Conservation (phyloP, 1,140 invertebrate species). For the Calycopis cecrops region DNA sequence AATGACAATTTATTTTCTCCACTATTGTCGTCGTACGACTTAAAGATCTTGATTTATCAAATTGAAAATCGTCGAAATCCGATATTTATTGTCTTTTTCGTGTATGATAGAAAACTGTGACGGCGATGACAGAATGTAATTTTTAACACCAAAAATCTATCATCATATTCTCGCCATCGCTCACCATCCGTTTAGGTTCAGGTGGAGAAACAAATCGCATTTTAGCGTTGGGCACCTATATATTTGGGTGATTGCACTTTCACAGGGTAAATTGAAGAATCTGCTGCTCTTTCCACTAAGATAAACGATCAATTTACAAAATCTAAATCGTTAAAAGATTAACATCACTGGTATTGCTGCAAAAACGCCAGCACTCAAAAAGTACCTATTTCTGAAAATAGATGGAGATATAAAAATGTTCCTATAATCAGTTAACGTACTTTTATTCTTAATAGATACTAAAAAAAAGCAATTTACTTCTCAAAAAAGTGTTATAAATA, state of each 20-base stretch:
- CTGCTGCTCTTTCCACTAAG: slow-evolving; percentile 52
- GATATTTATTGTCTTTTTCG: slow-evolving; percentile 51
- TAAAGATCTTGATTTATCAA: slow-evolving; percentile 48
- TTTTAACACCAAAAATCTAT: slow-evolving; percentile 74
- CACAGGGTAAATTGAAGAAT: slow-evolving; percentile 53
- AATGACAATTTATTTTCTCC: slow-evolving; percentile 69
- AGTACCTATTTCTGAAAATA: slow-evolving; percentile 75
- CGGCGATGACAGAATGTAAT: slow-evolving; percentile 70
- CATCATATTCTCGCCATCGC: slow-evolving; percentile 73
- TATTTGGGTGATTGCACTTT: slow-evolving; percentile 57
- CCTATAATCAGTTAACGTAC: slow-evolving; percentile 42
- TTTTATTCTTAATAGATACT: no score
- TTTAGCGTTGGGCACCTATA: slow-evolving; percentile 57
- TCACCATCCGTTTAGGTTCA: slow-evolving; percentile 68
- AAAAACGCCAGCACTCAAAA: slow-evolving; percentile 72
- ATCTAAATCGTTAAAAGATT: slow-evolving; percentile 67
- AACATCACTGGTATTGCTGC: slow-evolving; percentile 72
- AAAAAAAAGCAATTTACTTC: no score
- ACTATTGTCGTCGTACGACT: slow-evolving; percentile 57
- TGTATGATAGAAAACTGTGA: slow-evolving; percentile 57
- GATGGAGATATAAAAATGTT: slow-evolving; percentile 74
- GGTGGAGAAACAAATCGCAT: slow-evolving; percentile 64
- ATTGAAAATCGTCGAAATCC: slow-evolving; percentile 55
- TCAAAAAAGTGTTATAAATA: not conserved
- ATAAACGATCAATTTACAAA: slow-evolving; percentile 71